phyloP scores from a whole-genome alignment of 2,888 invertebrate species.

The Lymantria monacha region DNA sequence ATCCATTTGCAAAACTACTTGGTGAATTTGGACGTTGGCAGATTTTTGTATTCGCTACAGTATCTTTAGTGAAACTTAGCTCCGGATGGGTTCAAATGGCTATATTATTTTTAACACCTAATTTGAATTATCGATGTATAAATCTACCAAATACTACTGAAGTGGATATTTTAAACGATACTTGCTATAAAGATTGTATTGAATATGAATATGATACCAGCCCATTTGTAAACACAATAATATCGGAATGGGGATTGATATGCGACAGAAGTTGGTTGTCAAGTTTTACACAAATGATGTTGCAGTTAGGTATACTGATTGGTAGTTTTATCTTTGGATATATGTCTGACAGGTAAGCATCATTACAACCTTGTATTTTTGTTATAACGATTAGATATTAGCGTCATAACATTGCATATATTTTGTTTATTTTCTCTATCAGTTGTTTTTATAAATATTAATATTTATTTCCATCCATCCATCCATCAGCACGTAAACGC shows the following conservation, averaged over 20 bases:
- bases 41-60: slow-evolving; percentile 82
- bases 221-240: slow-evolving; percentile 86
- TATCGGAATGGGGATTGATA: slow-evolving; percentile 88
- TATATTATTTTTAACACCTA: slow-evolving; percentile 87
- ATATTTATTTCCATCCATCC: too few species aligned
- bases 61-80: slow-evolving; percentile 87
- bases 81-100: slow-evolving; percentile 90
- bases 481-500: too few species aligned
- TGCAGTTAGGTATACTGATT: slow-evolving; percentile 87
- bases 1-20: slow-evolving; percentile 55
- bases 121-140: slow-evolving; percentile 44
- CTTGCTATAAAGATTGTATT: slow-evolving; percentile 80
- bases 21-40: slow-evolving; percentile 87
- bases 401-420: too few species aligned
- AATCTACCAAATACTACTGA: slow-evolving; percentile 52
- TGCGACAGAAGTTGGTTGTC: slow-evolving; percentile 85
- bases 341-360: slow-evolving; percentile 86
- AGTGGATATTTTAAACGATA: slow-evolving; percentile 40
- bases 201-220: slow-evolving; percentile 82
- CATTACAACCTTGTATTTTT: too few species aligned
- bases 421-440: too few species aligned
- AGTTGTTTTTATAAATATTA: too few species aligned
- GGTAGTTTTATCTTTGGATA: slow-evolving; percentile 89
- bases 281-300: slow-evolving; percentile 87
- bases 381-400: too few species aligned